Base-by-base conservation (phyloP, 2,888 invertebrate species). In the Pterostichus niger region DNA sequence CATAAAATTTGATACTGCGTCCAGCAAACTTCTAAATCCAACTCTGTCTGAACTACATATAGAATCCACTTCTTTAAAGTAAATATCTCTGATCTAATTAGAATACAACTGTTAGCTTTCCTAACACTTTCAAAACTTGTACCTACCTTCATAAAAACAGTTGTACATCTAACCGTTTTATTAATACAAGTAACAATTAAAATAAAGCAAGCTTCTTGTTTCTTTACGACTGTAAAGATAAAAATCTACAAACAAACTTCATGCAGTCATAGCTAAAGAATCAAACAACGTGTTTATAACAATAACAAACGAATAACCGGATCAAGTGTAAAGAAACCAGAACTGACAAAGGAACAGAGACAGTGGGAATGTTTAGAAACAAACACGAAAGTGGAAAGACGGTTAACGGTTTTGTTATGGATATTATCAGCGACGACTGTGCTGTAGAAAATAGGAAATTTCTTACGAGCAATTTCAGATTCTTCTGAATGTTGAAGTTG, bases 321-420 rank as follows among this genome's bases (percentile, higher is more conserved):
- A 71, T 71, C 68, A 71, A 71, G 68, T 44, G 68, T 44, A 46
- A 15, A 40, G 40, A 71, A 71, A 71, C 68, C 68, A 44, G 68
- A 71, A 15, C 44, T 44, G 6, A 71, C 68, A 71, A 71, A 71
- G 13, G 56, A 56, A 17, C 11, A 56, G 40, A 71, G 17, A 11
- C 10, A 17, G 44, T 44, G 68, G 15, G 68, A 71, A 71, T 71
- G 44, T 15, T 44, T 71, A 44, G 68, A 71, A 71, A 71, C 68
- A 71, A 56, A 17, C 68, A 15, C 68, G 15, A 71, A 71, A 44
- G 44, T 10, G 68, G 44, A 71, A 71, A 44, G 40, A 71, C 44
- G 17, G 40, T 40, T 71, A 71, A 71, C 68, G 68, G 68, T 71
- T 15, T 64, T 71, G 68, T 44, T 71, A 71, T 71, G 68, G 68